Base-by-base conservation (phyloP, 2,888 invertebrate species). In the Candidula unifasciata region DNA sequence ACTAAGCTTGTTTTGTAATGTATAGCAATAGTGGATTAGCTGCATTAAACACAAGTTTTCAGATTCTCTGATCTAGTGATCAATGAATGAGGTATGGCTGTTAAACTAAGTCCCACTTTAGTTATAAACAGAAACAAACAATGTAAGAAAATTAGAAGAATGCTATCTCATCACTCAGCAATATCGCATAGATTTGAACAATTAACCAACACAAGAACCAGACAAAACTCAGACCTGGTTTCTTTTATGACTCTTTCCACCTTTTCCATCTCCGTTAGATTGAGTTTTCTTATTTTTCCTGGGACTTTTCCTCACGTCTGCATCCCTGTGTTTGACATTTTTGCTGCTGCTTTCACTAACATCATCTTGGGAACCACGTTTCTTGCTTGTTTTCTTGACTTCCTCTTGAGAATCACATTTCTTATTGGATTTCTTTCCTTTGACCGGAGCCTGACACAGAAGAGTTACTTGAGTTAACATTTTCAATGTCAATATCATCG, bases 401-500 rank as follows among this genome's bases (percentile, higher is more conserved):
- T 52, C 35, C 6, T 33, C n/a, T 76, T 44, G 37, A 8, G 44
- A 37, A 54, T 33, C 30, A 66, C 21, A n/a, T 64, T 64, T 76
- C 57, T 66, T 21, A 8, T 27, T 66, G 18, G 0, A 27, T 24
- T 60, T 66, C 54, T 52, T 81, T n/a, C 8, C 57, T n/a, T 33
- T 33, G 81, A 71, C 3, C 30, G 24, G 16, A 35, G 2, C 16
- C 18, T 30, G 57, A 30, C n/a, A 27, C 78, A 10, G 64, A 37
- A 1, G 82, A 82, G 21, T 27, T 44, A 24, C 54, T 77, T 2
- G 82, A 77, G 21, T 76, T 76, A 8, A 76, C 68, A 68, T 69
- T 77, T 52, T 76, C 64, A 52, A 68, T 83, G 24, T 83, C 77
- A 44, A 76, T 68, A 37, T 80, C 80, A 52, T 64, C 54, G 30